Evolutionary conservation across 64 coral and sea anemone genomes (phyloP), one percentile per base, ranked within the genome.

Genomic region (Stichodactyla helianthus): DNA sequence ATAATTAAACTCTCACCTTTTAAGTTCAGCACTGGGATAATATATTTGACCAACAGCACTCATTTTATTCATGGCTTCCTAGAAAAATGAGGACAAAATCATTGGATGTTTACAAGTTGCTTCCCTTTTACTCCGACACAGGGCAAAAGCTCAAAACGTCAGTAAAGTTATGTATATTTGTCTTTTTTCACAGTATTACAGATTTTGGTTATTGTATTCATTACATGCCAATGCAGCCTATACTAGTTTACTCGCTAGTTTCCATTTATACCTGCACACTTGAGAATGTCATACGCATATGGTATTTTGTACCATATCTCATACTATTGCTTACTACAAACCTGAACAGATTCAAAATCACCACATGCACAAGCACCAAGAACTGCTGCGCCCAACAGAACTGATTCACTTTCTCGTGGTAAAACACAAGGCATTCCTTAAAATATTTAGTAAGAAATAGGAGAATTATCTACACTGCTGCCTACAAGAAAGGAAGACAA

Each of bases 11-110:
- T 10, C 82, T 76, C 81, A 98, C 96, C 86, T 85, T 88, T 87
- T 88, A 20, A 94, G 35, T 79, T 59, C 86, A 52, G 35, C 50
- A 54, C 92, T 79, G 52, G 96, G 96, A 59, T 56, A 63, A 19
- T 94, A 70, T n/a, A 94, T 58, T 16, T 68, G 14, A 59, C 93
- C 87, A 16, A 86, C 84, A 11, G 88, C 89, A 65, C 82, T 98
- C 96, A 98, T 98, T 17, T 31, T 86, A 71, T 90, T 80, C 96
- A 98, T 98, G 6, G 96, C 93, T 10, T 98, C 96, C 96, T 98
- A 55, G 20, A 82, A 52, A 22, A 7, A 79, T 53, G 10, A 26
- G 4, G 78, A 54, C 16, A 19, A 4, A 19, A 17, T 18, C 27
- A 83, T 2, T 27, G 31, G 31, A 35, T 35, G 31, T 35, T 35